A percentile compares a stretch with the other conserved stretches of the same genome.
phyloP scores from a whole-genome alignment of 2,113 vertebrate genomes.

The Callipepla squamata region DNA sequence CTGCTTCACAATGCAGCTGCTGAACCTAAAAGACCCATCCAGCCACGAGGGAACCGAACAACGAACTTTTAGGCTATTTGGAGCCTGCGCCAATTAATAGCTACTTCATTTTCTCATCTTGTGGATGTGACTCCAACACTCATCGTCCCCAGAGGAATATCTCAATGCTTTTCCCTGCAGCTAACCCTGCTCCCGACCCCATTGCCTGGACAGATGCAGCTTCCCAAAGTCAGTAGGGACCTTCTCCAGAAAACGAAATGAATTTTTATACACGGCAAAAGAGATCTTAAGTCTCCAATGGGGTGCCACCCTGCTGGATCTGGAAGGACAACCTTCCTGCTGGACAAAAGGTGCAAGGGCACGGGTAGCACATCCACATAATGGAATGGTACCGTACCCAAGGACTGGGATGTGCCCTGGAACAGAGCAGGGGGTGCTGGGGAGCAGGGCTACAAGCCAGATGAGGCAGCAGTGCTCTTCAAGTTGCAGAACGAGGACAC shows the following conservation, averaged over 20 bases:
- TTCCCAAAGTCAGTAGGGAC: not conserved
- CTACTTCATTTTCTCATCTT: not conserved
- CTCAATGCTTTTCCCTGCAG: not conserved
- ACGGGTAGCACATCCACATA: not conserved
- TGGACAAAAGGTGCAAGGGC: not conserved
- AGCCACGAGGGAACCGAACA: not conserved
- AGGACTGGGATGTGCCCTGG: not conserved
- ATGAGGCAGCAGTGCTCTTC: fast-evolving
- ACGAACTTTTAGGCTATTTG: not conserved
- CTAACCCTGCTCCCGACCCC: not conserved
- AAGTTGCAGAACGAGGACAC: fast-evolving
- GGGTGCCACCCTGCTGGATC: not conserved
- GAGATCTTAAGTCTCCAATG: not conserved
- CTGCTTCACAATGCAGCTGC: not conserved
- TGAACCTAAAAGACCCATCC: not conserved
- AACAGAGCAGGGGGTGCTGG: not conserved
- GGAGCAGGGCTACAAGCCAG: not conserved
- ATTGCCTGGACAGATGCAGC: not conserved
- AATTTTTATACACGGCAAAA: not conserved
- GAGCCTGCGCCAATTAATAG: not conserved
- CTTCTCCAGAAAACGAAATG: not conserved
- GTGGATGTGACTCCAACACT: not conserved
- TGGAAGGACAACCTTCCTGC: not conserved
- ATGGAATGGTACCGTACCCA: too few relatives aligned
- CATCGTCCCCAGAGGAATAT: not conserved